Percentiles rank a stretch among this genome's conserved stretches.
Conservation (phyloP, 2,797 vertebrate genomes). For the Siniperca undulata region DNA sequence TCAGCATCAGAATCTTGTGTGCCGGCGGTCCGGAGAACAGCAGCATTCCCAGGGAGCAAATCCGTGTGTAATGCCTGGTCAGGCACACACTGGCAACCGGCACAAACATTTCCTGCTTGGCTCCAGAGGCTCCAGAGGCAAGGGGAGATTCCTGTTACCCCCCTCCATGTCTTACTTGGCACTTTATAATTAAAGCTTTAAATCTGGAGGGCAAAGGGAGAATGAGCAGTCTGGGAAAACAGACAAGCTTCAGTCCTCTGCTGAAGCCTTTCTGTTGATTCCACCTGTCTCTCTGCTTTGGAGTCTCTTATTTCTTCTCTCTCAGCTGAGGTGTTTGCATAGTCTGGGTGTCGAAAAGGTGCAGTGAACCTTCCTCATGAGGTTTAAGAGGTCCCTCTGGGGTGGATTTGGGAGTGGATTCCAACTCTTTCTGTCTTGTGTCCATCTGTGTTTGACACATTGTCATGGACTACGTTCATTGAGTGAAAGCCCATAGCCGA, state of each 20-base stretch:
- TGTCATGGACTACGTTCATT: slow-evolving; percentile 65
- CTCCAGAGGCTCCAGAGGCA: slow-evolving; percentile 83
- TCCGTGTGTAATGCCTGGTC: slow-evolving; percentile 85
- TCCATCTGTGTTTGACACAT: slow-evolving; percentile 78
- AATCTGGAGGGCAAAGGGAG: slow-evolving; percentile 69
- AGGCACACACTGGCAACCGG: slow-evolving; percentile 84
- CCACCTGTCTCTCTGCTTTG: slow-evolving; percentile 65
- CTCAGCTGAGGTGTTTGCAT: slow-evolving; percentile 47
- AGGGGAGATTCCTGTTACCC: slow-evolving; percentile 68
- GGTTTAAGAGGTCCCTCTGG: slow-evolving; percentile 57
- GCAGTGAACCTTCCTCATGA: slow-evolving; percentile 73
- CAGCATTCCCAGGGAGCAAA: slow-evolving; percentile 84
- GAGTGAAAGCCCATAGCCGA: slow-evolving; percentile 69
- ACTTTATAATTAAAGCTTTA: slow-evolving; percentile 86
- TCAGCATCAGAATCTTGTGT: slow-evolving; percentile 72
- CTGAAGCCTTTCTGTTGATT: slow-evolving; percentile 44
- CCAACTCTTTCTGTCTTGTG: slow-evolving; percentile 62
- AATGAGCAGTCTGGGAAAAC: slow-evolving; percentile 54
- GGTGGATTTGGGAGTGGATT: slow-evolving; percentile 68
- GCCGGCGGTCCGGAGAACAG: slow-evolving; percentile 69
- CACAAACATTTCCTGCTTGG: slow-evolving; percentile 88
- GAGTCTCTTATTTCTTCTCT: slow-evolving; percentile 24
- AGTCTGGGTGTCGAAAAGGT: slow-evolving; percentile 59
- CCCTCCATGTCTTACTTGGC: slow-evolving; percentile 77
- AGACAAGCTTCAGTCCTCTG: slow-evolving; percentile 41